Evolutionary conservation across 2,113 vertebrate species (phyloP).

Genomic region (Ariopsis seemanni): DNA sequence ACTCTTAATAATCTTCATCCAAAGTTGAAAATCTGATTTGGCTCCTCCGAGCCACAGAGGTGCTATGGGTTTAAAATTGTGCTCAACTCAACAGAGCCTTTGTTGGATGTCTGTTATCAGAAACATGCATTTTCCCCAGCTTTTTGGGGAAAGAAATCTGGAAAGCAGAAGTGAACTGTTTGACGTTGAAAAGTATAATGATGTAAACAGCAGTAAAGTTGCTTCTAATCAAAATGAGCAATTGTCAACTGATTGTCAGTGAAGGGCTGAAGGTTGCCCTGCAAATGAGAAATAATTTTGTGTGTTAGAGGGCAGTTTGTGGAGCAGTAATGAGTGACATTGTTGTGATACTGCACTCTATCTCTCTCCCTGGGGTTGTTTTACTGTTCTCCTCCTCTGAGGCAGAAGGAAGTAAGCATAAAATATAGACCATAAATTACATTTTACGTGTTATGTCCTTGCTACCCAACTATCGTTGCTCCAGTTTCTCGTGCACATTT

Average conservation of each 20-base stretch:
- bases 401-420: neutral
- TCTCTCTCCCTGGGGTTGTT: neutral
- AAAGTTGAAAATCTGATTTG: neutral
- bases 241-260: neutral
- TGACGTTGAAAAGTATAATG: neutral
- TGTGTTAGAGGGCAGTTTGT: neutral
- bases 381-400: neutral
- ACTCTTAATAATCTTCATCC: neutral
- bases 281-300: neutral
- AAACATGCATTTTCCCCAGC: neutral
- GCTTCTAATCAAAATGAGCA: neutral
- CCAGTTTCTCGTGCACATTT: neutral
- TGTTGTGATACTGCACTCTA: neutral
- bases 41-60: too few relatives aligned
- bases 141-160: neutral
- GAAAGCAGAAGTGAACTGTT: neutral
- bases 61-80: neutral
- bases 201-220: neutral
- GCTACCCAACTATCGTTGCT: neutral
- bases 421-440: neutral
- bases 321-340: constrained; percentile 2
- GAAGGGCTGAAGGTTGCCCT: neutral
- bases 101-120: neutral
- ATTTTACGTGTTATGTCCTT: neutral
- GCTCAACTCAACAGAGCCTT: neutral